Evolutionary conservation across 2,888 invertebrate species (phyloP).

Genomic region (Lucinisca nassula): DNA sequence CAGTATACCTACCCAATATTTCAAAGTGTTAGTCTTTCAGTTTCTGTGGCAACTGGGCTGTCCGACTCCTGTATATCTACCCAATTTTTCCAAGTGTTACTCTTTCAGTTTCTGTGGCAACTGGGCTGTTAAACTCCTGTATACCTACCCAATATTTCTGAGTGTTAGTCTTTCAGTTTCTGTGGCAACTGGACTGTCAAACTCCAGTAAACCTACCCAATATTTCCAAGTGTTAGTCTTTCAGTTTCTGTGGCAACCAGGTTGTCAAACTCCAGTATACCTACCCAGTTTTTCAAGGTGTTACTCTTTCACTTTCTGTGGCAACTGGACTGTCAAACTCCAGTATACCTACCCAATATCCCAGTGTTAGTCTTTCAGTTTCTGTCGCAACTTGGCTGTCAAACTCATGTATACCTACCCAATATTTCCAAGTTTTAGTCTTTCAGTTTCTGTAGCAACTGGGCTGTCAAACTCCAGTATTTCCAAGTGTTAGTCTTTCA

Average conservation of each 20-base stretch:
- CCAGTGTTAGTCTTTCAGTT: slow-evolving; percentile 91
- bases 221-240: slow-evolving; percentile 88
- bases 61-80: slow-evolving; percentile 94
- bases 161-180: slow-evolving; percentile 91
- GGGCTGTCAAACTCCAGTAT: slow-evolving; percentile 93
- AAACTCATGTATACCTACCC: slow-evolving; percentile 93
- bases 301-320: slow-evolving; percentile 91
- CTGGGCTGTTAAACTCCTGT: slow-evolving; percentile 93
- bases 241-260: slow-evolving; percentile 91
- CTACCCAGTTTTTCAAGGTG: no score
- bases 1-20: slow-evolving; percentile 92
- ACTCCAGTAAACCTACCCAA: slow-evolving; percentile 88
- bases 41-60: slow-evolving; percentile 90
- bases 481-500: slow-evolving; percentile 91
- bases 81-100: slow-evolving; percentile 92
- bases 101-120: slow-evolving; percentile 91
- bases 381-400: slow-evolving; percentile 92
- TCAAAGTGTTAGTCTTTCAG: slow-evolving; percentile 91
- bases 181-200: slow-evolving; percentile 91
- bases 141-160: slow-evolving; percentile 93
- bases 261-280: slow-evolving; percentile 93
- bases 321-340: slow-evolving; percentile 93
- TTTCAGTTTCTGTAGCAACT: slow-evolving; percentile 91
- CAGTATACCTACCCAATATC: slow-evolving; percentile 93
- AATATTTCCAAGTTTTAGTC: no score